Conservation (phyloP, 2,888 invertebrate genomes). For the Drosophila monieri region DNA sequence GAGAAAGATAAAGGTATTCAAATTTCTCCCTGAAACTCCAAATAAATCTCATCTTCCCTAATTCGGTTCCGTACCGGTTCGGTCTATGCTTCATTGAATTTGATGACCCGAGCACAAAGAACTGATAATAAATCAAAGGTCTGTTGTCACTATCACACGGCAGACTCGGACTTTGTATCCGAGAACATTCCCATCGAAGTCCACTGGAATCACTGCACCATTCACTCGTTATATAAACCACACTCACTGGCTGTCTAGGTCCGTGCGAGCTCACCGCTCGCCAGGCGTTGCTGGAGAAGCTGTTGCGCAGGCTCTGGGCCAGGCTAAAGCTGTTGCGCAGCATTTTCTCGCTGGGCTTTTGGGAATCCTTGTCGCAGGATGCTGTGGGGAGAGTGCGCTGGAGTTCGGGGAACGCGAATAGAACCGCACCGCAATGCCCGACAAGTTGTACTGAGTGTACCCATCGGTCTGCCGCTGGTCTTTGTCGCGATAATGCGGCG, state of each 20-base stretch:
- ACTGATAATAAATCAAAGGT: conserved; percentile 36
- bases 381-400: conserved; percentile 11
- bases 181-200: conserved; percentile 8
- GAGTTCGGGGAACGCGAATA: conserved; percentile 50
- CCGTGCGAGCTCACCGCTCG: conserved; percentile 65
- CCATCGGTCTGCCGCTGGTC: conserved; percentile 18
- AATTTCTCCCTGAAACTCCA: too few relatives aligned
- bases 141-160: conserved; percentile 6
- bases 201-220: conserved; percentile 7
- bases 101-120: conserved; percentile 36
- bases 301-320: conserved; percentile 54
- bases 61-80: conserved; percentile 23
- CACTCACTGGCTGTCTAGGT: conserved; percentile 73
- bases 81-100: conserved; percentile 10
- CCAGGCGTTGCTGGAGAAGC: conserved; percentile 57
- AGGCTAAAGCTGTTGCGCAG: conserved; percentile 59
- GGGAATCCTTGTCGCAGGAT: conserved; percentile 13
- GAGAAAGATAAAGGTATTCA: too few relatives aligned
- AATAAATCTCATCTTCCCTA: background rate
- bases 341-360: conserved; percentile 33
- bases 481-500: conserved; percentile 59
- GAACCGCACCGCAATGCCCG: conserved; percentile 55
- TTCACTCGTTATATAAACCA: conserved; percentile 21
- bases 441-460: conserved; percentile 60
- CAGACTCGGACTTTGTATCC: conserved; percentile 33